Conservation (phyloP, 2,113 vertebrate species). For the Gnathonemus longibarbis region DNA sequence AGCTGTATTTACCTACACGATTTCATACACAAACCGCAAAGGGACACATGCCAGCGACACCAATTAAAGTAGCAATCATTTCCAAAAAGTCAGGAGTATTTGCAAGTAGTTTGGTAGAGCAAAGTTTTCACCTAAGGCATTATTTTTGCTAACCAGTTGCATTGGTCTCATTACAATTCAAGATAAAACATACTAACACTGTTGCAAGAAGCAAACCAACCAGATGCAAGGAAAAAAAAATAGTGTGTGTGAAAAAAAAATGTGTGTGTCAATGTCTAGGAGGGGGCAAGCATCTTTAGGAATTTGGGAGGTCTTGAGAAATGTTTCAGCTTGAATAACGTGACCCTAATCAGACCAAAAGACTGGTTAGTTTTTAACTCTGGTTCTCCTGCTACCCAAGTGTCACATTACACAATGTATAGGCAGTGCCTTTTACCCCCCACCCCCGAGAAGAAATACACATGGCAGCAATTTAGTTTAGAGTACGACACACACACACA, state of each 20-base stretch:
- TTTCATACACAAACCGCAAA: background rate
- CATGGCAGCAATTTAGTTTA: conserved; percentile 3
- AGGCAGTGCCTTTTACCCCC: background rate
- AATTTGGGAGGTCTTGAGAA: background rate
- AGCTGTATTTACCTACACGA: background rate
- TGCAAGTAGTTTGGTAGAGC: background rate
- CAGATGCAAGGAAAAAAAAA: background rate
- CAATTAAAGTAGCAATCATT: background rate
- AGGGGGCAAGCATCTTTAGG: background rate
- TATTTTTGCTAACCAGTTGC: background rate
- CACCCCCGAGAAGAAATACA: background rate
- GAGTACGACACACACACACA: too few species aligned
- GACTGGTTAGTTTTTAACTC: background rate
- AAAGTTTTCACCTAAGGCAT: background rate
- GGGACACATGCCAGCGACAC: background rate
- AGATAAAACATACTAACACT: background rate
- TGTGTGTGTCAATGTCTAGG: background rate
- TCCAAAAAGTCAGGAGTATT: background rate
- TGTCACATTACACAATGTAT: background rate
- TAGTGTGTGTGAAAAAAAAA: background rate
- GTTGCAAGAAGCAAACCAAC: background rate
- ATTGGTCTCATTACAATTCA: background rate
- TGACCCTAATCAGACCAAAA: background rate
- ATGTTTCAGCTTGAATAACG: background rate
- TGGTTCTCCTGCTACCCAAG: background rate